Base-by-base conservation (phyloP, 2,888 invertebrate genomes). In the Andricus curvator region DNA sequence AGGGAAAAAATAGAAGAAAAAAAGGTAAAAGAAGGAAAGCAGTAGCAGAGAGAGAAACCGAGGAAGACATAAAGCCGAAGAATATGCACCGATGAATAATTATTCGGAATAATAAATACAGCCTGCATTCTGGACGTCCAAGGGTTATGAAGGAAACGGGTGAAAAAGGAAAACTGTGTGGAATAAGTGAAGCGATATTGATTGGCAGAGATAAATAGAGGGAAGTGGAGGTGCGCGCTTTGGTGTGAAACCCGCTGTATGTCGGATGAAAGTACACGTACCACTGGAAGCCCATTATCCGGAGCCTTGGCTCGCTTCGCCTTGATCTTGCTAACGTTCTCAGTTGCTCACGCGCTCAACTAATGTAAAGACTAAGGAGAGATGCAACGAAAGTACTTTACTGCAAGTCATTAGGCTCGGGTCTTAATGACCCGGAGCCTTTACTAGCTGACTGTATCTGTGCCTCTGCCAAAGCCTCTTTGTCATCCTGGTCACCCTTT, bases 181-280 rank as follows among this genome's bases (percentile, higher is more conserved):
- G 37, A 74, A 74, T 56, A 56, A 51, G 29, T 33, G 56, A 60
- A 74, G 74, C 22, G 56, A 60, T 64, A 65, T 65, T 77, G 77
- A 77, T 77, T 77, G 77, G 78, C 78, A 41, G 78, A 78, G 78
- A 66, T 56, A 78, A 67, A 78, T 68, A 67, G 41, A 67, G 48
- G 56, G 78, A 51, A 56, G 68, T 67, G 78, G 76, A 62, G 79
- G 79, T 80, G 81, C 70, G 79, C 80, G 78, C 67, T 51, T 56
- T 83, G 80, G 81, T 84, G 85, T 83, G 85, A 82, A 83, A 82
- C 81, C 84, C 79, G 83, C 84, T 82, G 82, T 83, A 83, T 78
- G 81, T 60, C 66, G 81, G 80, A 82, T 83, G 83, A 83, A 82
- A 85, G 85, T 84, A 84, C 84, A 82, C 81, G 80, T 78, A 76